phyloP scores from a whole-genome alignment of 2,888 invertebrate species.

The Drosophila stalkeri region DNA sequence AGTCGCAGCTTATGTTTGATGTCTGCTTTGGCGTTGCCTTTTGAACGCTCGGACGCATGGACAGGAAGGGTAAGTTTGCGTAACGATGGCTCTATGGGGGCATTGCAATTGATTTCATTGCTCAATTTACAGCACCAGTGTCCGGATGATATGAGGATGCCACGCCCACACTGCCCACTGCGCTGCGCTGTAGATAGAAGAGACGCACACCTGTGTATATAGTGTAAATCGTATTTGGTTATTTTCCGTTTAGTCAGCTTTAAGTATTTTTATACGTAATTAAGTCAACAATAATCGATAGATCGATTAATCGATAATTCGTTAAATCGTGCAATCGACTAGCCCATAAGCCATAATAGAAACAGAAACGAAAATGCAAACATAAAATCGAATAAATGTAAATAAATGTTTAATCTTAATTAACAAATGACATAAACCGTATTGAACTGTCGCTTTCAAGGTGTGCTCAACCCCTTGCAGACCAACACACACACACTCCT shows the following conservation, averaged over 20 bases:
- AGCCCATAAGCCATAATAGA: constrained; percentile 46
- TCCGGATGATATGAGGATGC: background rate
- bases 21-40: constrained; percentile 49
- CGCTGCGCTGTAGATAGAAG: constrained; percentile 11
- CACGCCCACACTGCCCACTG: constrained; percentile 31
- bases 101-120: constrained; percentile 49
- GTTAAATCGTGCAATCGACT: constrained; percentile 32
- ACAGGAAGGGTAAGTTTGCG: constrained; percentile 45
- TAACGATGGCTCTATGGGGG: constrained; percentile 14
- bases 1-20: constrained; percentile 64
- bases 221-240: constrained; percentile 61
- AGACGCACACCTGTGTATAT: constrained; percentile 63
- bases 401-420: constrained; percentile 77
- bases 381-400: constrained; percentile 61
- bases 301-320: background rate
- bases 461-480: background rate
- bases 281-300: constrained; percentile 56
- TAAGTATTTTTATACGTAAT: constrained; percentile 81
- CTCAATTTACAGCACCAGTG: constrained; percentile 29
- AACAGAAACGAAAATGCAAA: constrained; percentile 51
- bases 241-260: constrained; percentile 62
- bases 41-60: background rate
- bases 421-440: constrained; percentile 27
- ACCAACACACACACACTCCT: background rate
- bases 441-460: constrained; percentile 30